Evolutionary conservation across 2,113 vertebrate species (phyloP).

Genomic region (Dromas ardeola): DNA sequence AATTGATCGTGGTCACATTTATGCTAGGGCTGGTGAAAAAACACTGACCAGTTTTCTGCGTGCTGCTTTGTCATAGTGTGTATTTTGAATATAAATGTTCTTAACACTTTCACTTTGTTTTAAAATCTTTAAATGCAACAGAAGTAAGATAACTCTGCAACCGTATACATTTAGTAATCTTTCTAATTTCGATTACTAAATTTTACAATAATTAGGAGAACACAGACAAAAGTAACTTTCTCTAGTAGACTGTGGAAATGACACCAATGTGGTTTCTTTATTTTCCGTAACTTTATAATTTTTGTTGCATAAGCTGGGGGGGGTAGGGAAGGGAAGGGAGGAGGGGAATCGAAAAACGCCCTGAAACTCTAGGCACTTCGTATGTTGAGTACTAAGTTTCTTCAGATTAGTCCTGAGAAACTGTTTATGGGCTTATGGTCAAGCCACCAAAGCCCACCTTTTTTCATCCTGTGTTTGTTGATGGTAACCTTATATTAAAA

Average conservation of each 20-base stretch:
- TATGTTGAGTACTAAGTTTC: not conserved
- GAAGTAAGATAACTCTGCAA: not conserved
- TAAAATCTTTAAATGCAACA: not conserved
- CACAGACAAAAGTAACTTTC: not conserved
- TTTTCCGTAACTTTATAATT: accelerated
- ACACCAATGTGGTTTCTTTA: not conserved
- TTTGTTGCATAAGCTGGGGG: not conserved
- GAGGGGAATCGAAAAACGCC: not conserved
- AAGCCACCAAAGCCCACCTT: not conserved
- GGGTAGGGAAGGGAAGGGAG: too few species aligned
- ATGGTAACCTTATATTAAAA: not conserved
- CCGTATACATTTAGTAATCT: not conserved
- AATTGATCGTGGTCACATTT: accelerated
- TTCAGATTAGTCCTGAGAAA: not conserved
- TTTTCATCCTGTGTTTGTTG: not conserved
- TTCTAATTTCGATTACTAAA: not conserved
- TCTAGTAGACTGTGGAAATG: not conserved
- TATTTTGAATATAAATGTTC: not conserved
- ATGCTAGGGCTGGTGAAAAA: not conserved
- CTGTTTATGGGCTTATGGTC: not conserved
- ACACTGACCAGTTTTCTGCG: not conserved
- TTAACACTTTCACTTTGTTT: not conserved
- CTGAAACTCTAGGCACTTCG: not conserved
- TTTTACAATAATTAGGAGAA: not conserved
- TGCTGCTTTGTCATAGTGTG: not conserved